These are phyloP conservation scores for Planiliza haematocheilus DNA, from an alignment of 2,113 vertebrate species.

Conservation along the genomic window DNA sequence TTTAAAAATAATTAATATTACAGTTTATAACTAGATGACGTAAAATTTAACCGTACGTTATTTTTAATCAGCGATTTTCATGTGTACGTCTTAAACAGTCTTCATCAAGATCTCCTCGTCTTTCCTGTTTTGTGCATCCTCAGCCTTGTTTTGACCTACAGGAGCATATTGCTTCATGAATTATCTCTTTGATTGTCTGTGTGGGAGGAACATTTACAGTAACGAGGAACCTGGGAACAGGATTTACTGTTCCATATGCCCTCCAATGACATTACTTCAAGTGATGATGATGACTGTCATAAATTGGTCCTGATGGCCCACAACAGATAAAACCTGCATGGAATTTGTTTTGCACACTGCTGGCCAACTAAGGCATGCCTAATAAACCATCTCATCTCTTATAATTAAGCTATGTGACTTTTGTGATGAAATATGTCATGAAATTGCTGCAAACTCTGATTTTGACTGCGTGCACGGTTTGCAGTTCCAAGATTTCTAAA, in stretches of 20 bases:
- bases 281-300: slow-evolving; percentile 69
- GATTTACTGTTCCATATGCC: slow-evolving; percentile 72
- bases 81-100: slow-evolving; percentile 1
- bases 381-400: slow-evolving; percentile 55
- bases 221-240: slow-evolving; percentile 67
- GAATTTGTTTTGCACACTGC: slow-evolving; percentile 49
- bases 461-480: slow-evolving; percentile 23
- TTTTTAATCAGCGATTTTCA: neutral
- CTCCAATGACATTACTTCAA: slow-evolving; percentile 68
- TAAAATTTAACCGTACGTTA: no score
- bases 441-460: slow-evolving; percentile 43
- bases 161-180: slow-evolving; percentile 55
- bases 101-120: slow-evolving; percentile 29
- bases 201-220: slow-evolving; percentile 73
- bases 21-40: no score
- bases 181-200: slow-evolving; percentile 64
- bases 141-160: slow-evolving; percentile 37
- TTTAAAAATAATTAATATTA: no score
- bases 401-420: slow-evolving; percentile 48
- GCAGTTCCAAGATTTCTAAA: slow-evolving; percentile 1
- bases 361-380: slow-evolving; percentile 19
- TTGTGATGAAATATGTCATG: slow-evolving; percentile 49
- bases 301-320: slow-evolving; percentile 60
- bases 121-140: slow-evolving; percentile 29
- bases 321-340: slow-evolving; percentile 47